Percentiles rank a stretch among this genome's conserved stretches.
These are phyloP conservation scores for Chymomyza amoena DNA, from an alignment of 2,888 invertebrate genomes.

Conservation along the genomic window DNA sequence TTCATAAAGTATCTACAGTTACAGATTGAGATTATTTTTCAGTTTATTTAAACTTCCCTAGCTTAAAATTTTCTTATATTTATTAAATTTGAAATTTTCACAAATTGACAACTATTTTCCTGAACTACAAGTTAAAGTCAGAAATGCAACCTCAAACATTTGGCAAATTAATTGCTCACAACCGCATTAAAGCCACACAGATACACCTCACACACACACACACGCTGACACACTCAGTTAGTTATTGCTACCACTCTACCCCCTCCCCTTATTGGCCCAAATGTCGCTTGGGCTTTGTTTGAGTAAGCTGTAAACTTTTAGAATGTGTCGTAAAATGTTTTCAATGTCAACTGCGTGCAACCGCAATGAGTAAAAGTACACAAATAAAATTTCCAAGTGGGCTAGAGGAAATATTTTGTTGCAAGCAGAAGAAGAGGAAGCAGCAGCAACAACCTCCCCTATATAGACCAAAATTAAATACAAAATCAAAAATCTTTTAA, in stretches of 20 bases:
- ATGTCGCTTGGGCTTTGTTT: not conserved
- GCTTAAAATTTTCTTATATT: no score
- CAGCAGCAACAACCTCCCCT: not conserved
- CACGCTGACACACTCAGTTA: not conserved
- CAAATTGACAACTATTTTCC: not conserved
- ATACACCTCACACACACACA: not conserved
- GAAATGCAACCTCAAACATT: conserved; percentile 12
- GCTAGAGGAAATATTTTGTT: not conserved
- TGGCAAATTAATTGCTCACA: conserved; percentile 34
- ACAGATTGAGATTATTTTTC: no score
- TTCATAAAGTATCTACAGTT: no score
- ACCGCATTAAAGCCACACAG: conserved; percentile 18
- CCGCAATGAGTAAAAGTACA: conserved; percentile 24
- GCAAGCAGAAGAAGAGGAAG: conserved; percentile 7
- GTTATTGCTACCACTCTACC: no score
- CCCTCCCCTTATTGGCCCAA: no score
- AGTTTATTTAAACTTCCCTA: no score
- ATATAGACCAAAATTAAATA: conserved; percentile 15
- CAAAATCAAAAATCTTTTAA: conserved; percentile 34
- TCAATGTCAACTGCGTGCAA: conserved; percentile 40
- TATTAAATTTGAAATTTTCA: not conserved
- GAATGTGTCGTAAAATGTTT: conserved; percentile 23
- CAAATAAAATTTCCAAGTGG: conserved; percentile 36
- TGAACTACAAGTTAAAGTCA: conserved; percentile 13
- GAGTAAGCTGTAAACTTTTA: not conserved